Base-by-base conservation (phyloP, 2,888 invertebrate genomes). In the Eupithecia insigniata region DNA sequence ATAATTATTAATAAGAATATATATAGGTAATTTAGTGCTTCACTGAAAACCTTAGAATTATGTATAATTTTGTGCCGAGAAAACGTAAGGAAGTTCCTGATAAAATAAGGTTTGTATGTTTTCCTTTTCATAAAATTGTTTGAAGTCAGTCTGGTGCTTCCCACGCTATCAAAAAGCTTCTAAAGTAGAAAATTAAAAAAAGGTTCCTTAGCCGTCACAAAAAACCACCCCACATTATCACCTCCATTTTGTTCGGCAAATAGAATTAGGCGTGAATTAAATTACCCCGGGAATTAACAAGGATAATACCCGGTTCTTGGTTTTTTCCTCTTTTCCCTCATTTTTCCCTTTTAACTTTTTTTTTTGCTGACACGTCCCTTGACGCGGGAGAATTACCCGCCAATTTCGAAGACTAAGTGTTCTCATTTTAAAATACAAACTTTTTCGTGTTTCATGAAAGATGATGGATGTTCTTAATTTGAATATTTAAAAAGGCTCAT, bases 241-340 rank as follows among this genome's bases (percentile, higher is more conserved):
- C 93, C 89, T 91, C 89, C 92, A 89, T 91, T 92, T 90, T 90
- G 80, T 91, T 91, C 90, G 81, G 89, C 90, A 93, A 94, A 93
- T 94, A 93, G 93, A 93, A 93, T 94, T 93, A 93, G 89, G 92
- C 90, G 91, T 82, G 91, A 93, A 94, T 93, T 93, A 92, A 92
- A 94, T 94, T 93, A 93, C 88, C 90, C 89, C 84, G 87, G 87
- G 93, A 90, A 93, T 93, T 94, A 94, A 92, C 93, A 92, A 89
- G 93, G 93, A 93, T 94, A 93, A 94, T 93, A 88, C 90, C 86
- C 85, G 87, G 85, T 87, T 88, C 84, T 87, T 85, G 86, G 79
- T 84, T 87, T 89, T 86, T 91, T 91, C 89, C 89, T 87, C 87
- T 90, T 92, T 89, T 87, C 79, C 83, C 86, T 84, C 82, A 85